These are phyloP conservation scores for Idaea straminata DNA, from an alignment of 2,888 invertebrate species.

Conservation along the genomic window DNA sequence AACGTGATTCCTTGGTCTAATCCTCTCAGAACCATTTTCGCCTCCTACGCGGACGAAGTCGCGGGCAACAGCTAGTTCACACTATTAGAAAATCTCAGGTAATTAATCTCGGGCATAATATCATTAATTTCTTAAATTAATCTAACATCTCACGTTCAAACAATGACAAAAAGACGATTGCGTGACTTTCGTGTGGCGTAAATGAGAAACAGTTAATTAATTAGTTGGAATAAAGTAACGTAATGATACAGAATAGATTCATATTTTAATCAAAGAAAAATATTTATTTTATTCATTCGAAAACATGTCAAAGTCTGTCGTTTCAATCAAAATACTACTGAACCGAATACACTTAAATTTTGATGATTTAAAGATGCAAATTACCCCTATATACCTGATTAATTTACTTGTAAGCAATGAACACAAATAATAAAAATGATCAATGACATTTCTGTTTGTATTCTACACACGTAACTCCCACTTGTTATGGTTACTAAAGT, in stretches of 20 bases:
- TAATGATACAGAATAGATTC: background rate
- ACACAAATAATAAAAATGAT: background rate
- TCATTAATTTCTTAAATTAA: background rate
- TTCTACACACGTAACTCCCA: background rate
- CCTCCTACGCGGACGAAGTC: too few species aligned
- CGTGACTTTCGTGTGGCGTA: background rate
- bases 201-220: background rate
- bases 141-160: background rate
- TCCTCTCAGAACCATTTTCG: too few species aligned
- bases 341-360: too few species aligned
- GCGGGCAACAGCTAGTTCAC: too few species aligned
- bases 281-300: too few species aligned
- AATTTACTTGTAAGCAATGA: background rate
- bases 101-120: background rate
- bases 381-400: background rate
- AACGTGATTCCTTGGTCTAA: too few species aligned
- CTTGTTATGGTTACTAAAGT: background rate
- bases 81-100: background rate
- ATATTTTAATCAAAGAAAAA: background rate
- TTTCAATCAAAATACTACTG: too few species aligned
- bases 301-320: too few species aligned
- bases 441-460: background rate
- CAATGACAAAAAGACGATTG: background rate
- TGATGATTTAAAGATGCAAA: too few species aligned
- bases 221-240: background rate